Evolutionary conservation across 2,888 invertebrate genomes (phyloP).

Genomic region (Gymnosoma rotundatum): DNA sequence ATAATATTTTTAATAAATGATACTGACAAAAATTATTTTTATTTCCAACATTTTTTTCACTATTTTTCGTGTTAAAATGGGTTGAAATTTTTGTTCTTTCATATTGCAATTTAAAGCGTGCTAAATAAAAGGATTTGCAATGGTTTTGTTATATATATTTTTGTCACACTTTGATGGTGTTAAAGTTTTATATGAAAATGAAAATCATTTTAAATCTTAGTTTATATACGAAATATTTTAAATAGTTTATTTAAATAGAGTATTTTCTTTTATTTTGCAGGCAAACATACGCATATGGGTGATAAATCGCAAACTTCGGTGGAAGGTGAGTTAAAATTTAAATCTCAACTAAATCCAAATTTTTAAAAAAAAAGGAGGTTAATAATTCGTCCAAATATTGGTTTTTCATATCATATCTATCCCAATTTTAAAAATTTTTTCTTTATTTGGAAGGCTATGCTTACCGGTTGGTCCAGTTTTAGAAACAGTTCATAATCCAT

Average conservation of each 20-base stretch:
- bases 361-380: too few species aligned
- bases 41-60: slow-evolving; percentile 4
- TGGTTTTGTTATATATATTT: slow-evolving; percentile 39
- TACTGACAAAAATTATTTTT: slow-evolving; percentile 55
- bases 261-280: slow-evolving; percentile 73
- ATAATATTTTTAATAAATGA: slow-evolving; percentile 53
- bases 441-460: too few species aligned
- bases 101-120: slow-evolving; percentile 44
- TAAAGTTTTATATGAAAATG: not conserved
- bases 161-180: slow-evolving; percentile 38
- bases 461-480: too few species aligned
- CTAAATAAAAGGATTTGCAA: slow-evolving; percentile 58
- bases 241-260: not conserved
- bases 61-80: not conserved
- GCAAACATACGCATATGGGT: slow-evolving; percentile 79
- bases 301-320: slow-evolving; percentile 79
- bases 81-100: slow-evolving; percentile 20
- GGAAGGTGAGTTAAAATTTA: slow-evolving; percentile 76
- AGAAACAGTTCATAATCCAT: too few species aligned
- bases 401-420: too few species aligned
- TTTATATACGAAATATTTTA: not conserved
- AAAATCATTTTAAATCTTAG: not conserved
- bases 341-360: too few species aligned
- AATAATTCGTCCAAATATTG: too few species aligned
- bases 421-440: too few species aligned